Base-by-base conservation (phyloP, 1,140 invertebrate species). In the Micrasema minimum region DNA sequence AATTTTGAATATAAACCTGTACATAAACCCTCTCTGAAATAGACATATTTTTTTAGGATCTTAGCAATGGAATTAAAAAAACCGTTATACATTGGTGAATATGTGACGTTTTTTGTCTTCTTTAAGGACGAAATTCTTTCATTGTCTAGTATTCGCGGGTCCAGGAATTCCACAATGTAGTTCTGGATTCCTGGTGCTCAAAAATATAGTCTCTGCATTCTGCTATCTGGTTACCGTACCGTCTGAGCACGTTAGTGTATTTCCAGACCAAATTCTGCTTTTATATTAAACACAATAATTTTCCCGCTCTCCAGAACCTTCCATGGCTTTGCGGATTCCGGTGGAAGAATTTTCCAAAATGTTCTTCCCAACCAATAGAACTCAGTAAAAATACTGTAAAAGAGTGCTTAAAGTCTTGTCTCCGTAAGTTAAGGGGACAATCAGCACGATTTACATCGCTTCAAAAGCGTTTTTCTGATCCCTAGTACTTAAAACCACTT, bases 201-300 rank as follows among this genome's bases (percentile, higher is more conserved):
- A 50, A 70, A 62, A 70, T 62, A 70, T 62, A 38, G 31, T 37
- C 55, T 18, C 68, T 64, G 68, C 68, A 70, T 51, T 70, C 68
- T 43, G 68, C 46, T 62, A 62, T 45, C 57, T 59, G n/a, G 10
- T 41, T 35, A 20, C 64, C 46, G 46, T 11, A 51, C 46, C 31
- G 61, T n/a, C n/a, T n/a, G n/a, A n/a, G n/a, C n/a, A n/a, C n/a
- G n/a, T n/a, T 55, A 55, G 50, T 31, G 38, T 10, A 31, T 14
- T 16, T 14, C 31, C 43, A 26, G 48, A 35, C 48, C 48, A 22
- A 51, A 51, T 51, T 10, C 48, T 51, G 48, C 45, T 65, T 71
- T 65, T 71, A 71, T 71, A 71, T 71, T 71, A 71, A 71, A 71
- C 69, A 71, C 69, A 71, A 71, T 71, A 71, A 71, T 71, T 71